phyloP scores from a whole-genome alignment of 1,140 invertebrate genomes.

The Brachionus asplanchnoidis region DNA sequence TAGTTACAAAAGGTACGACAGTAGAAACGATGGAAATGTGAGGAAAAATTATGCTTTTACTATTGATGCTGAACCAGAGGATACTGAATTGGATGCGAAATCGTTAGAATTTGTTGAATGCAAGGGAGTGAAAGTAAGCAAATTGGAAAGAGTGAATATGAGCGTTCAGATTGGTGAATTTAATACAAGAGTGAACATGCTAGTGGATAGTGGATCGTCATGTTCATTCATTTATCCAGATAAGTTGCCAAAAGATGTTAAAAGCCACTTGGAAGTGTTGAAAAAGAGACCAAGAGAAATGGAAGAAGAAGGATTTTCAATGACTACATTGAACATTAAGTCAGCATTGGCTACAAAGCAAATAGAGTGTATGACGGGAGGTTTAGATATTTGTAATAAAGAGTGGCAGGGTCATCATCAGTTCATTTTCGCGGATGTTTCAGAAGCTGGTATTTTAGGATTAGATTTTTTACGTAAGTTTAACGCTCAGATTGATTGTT shows the following conservation, averaged over 20 bases:
- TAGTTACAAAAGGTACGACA: not conserved
- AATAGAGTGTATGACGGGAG: not conserved
- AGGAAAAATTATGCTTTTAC: not conserved
- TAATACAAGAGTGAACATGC: not conserved
- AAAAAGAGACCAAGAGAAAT: not conserved
- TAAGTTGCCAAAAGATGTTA: not conserved
- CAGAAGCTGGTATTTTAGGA: constrained; percentile 11
- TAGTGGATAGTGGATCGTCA: constrained; percentile 1
- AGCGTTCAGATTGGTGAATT: not conserved
- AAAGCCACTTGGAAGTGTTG: not conserved
- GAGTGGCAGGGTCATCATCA: not conserved
- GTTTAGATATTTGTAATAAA: not conserved
- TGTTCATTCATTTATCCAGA: not conserved
- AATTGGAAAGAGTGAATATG: constrained; percentile 7
- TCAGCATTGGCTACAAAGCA: not conserved
- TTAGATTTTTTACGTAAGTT: constrained; percentile 5
- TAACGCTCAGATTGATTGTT: not conserved
- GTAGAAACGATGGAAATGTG: not conserved
- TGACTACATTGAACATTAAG: not conserved
- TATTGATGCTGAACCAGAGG: not conserved
- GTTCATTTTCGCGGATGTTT: constrained; percentile 1
- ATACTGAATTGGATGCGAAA: not conserved
- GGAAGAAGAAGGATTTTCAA: not conserved
- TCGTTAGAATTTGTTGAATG: not conserved
- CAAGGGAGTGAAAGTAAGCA: not conserved